Base-by-base conservation (phyloP, 2,888 invertebrate genomes). In the Drosophila meridiana region DNA sequence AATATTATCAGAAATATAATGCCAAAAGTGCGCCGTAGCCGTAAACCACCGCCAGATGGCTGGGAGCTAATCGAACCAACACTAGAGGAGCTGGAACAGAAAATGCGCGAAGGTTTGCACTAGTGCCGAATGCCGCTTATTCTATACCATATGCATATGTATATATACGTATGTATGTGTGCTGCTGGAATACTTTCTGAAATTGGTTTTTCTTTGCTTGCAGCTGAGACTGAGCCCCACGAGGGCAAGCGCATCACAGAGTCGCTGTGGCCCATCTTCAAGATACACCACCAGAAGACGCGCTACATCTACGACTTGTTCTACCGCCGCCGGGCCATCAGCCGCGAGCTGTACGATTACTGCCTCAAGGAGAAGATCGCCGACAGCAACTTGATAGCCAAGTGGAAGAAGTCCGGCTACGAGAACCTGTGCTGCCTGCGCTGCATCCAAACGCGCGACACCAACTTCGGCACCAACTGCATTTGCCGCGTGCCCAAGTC, bases 11-110 rank as follows among this genome's bases (percentile, higher is more conserved):
- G 0, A 43, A 52, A 45, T 32, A 65, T 14, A 26, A 97, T 98
- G 98, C 98, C 98, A 0, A 98, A 98, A 95, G 97, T 98, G 32
- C 95, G 98, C 60, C 95, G 98, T 90, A 98, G 97, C 83, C 96
- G 97, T 71, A 98, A 98, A 93, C 95, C 97, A 20, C 99, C 99
- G 11, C 99, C 99, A 78, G 99, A 99, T 93, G 99, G 99, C 63
- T 99, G 99, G 99, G 99, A 99, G 93, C 94, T 99, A 20, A 99
- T 99, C 77, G 99, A 99, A 93, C 99, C 99, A 8, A 99, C 99
- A 0, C 94, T 99, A 13, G 99, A 99, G 92, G 99, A 99, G 94
- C 94, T 99, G 76, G 99, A 99, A 93, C 97, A 98, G 87, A 99
- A 99, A 95, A 99, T 99, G 99, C 95, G 99, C 91, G 99, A 99